Percentiles rank a stretch among this genome's conserved stretches.
These are phyloP conservation scores for Emydura subglobosa DNA, from an alignment of 2,113 vertebrate species.

Conservation along the genomic window DNA sequence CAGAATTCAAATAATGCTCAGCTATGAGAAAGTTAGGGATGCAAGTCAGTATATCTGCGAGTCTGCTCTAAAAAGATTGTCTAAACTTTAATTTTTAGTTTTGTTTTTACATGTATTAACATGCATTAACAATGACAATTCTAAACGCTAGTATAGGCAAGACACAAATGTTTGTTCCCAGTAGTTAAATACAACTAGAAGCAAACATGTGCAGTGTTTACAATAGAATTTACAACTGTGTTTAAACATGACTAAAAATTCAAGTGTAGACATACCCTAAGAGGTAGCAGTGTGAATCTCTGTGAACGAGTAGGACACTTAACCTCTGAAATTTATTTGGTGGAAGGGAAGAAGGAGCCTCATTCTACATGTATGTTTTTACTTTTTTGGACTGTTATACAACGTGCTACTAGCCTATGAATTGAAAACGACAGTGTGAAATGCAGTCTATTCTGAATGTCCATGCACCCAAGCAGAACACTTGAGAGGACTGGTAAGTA, in stretches of 20 bases:
- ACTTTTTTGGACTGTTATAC: neutral
- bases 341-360: neutral
- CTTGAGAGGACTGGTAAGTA: neutral
- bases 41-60: constrained; percentile 57
- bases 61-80: neutral
- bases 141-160: neutral
- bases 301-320: neutral
- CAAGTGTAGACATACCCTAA: neutral
- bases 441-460: neutral
- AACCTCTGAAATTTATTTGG: neutral
- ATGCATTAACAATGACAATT: neutral
- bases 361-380: neutral
- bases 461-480: neutral
- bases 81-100: neutral
- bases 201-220: accelerated
- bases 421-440: neutral
- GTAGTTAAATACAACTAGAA: neutral
- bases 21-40: constrained; percentile 67
- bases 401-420: neutral
- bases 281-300: neutral
- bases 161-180: neutral
- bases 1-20: constrained; percentile 59
- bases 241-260: neutral
- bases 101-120: neutral
- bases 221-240: neutral